A percentile compares a stretch with the other conserved stretches of the same genome.
Conservation (phyloP, 2,888 invertebrate species). For the Opisthograptis luteolata region DNA sequence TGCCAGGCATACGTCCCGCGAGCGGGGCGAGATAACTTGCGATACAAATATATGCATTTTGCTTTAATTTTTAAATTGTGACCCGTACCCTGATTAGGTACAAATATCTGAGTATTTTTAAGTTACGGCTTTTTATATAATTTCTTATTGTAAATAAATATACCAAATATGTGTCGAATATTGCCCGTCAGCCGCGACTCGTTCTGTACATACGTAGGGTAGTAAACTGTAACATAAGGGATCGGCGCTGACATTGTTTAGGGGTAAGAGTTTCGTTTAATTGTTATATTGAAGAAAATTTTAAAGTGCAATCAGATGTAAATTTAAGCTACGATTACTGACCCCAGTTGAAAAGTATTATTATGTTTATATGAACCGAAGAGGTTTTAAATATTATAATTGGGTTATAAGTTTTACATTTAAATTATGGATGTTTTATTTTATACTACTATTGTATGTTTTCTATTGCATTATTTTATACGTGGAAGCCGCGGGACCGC, state of each 20-base stretch:
- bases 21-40: slow-evolving; percentile 61
- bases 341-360: slow-evolving; percentile 83
- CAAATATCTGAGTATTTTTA: slow-evolving; percentile 77
- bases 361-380: slow-evolving; percentile 82
- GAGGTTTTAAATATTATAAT: slow-evolving; percentile 83
- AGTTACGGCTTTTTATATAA: slow-evolving; percentile 67
- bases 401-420: slow-evolving; percentile 80
- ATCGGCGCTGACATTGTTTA: slow-evolving; percentile 61
- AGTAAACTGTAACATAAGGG: slow-evolving; percentile 62
- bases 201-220: slow-evolving; percentile 77
- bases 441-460: slow-evolving; percentile 77
- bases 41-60: slow-evolving; percentile 82
- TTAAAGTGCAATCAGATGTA: slow-evolving; percentile 82
- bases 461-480: slow-evolving; percentile 71
- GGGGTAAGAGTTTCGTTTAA: slow-evolving; percentile 57
- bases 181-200: slow-evolving; percentile 57
- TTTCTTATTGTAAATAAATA: slow-evolving; percentile 78
- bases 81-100: slow-evolving; percentile 73
- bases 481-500: slow-evolving; percentile 59
- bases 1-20: slow-evolving; percentile 51
- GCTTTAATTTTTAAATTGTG: slow-evolving; percentile 75
- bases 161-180: slow-evolving; percentile 79
- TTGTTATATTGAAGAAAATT: slow-evolving; percentile 74
- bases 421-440: slow-evolving; percentile 81
- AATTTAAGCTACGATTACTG: slow-evolving; percentile 73